Conservation (phyloP, 2,888 invertebrate species). For the Cephus nigrinus region DNA sequence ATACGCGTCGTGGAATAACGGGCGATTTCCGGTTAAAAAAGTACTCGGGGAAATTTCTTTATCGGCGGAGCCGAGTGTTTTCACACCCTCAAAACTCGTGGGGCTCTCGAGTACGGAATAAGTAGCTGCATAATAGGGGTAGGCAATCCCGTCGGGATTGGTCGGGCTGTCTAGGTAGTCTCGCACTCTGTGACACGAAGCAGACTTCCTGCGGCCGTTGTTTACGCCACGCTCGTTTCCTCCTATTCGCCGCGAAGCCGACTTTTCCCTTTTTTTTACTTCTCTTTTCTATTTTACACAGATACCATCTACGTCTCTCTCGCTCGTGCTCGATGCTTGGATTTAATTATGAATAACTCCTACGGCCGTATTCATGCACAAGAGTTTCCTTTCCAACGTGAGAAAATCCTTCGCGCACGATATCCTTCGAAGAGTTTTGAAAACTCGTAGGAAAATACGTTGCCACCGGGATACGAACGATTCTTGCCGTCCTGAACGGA, state of each 20-base stretch:
- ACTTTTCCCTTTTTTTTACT: conserved; percentile 41
- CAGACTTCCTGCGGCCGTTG: conserved; percentile 43
- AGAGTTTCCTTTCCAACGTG: background rate
- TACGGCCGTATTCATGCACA: background rate
- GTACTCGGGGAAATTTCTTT: conserved; percentile 4
- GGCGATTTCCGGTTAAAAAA: conserved; percentile 11
- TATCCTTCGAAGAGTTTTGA: background rate
- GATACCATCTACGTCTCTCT: conserved; percentile 42
- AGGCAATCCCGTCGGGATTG: conserved; percentile 37
- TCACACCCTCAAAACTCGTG: conserved; percentile 1
- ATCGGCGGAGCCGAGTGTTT: conserved; percentile 7
- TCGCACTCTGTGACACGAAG: conserved; percentile 38
- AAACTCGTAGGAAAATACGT: background rate
- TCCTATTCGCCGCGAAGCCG: conserved; percentile 35
- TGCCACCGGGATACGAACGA: background rate
- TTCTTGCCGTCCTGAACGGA: background rate
- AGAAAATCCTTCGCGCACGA: background rate
- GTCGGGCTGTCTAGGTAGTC: background rate
- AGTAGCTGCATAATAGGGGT: conserved; percentile 44
- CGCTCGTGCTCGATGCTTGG: conserved; percentile 28
- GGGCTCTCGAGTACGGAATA: conserved; percentile 32
- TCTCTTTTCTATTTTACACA: conserved; percentile 12
- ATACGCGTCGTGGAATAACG: background rate
- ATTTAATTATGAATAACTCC: conserved; percentile 39
- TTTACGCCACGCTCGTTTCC: conserved; percentile 14